Conservation (phyloP, 2,113 vertebrate genomes). For the Zingel zingel region DNA sequence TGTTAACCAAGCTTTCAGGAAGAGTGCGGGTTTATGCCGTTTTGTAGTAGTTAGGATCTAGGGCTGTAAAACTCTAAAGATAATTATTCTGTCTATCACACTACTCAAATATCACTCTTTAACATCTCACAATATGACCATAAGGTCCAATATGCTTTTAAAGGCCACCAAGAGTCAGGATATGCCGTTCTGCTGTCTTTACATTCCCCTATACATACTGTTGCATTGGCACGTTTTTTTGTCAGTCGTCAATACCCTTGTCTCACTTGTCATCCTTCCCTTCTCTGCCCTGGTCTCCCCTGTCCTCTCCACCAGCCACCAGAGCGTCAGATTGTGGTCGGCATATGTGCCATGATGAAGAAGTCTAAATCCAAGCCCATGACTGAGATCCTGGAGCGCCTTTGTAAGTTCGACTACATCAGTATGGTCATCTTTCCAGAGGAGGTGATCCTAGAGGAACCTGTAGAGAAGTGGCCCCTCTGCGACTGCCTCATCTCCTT, state of each 20-base stretch:
- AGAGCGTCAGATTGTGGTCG: conserved; percentile 96
- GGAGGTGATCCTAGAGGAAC: conserved; percentile 94
- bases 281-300: neutral
- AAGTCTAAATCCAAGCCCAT: conserved; percentile 99
- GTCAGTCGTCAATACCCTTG: too few species aligned
- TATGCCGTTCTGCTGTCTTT: neutral
- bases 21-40: too few species aligned
- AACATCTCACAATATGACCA: too few species aligned
- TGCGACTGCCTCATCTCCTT: conserved; percentile 98
- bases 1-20: too few species aligned
- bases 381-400: conserved; percentile 97
- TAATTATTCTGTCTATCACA: too few species aligned
- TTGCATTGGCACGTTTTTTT: neutral
- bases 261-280: too few species aligned
- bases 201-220: neutral
- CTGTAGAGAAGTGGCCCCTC: conserved; percentile 95
- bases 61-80: too few species aligned
- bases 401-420: conserved; percentile 98
- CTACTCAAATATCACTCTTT: too few species aligned
- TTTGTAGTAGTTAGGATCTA: too few species aligned
- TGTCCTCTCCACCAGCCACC: conserved; percentile 82
- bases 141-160: neutral
- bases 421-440: conserved; percentile 96
- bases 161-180: neutral
- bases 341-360: conserved; percentile 98